Evolutionary conservation across 2,113 vertebrate species (phyloP).

Genomic region (Lophura nycthemera): DNA sequence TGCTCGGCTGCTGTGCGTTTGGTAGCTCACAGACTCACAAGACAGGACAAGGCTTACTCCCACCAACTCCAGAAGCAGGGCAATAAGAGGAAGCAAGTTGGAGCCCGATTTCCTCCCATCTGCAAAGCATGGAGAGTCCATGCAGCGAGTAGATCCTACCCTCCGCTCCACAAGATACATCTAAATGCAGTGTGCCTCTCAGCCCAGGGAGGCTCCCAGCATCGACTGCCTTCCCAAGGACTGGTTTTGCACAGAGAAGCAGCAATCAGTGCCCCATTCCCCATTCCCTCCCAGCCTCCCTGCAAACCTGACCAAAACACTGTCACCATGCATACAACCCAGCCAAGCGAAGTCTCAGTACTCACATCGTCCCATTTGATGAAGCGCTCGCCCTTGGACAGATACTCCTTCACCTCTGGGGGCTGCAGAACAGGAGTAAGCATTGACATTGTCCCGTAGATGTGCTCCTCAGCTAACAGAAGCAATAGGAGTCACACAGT

Average conservation of each 20-base stretch:
- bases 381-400: constrained; percentile 92
- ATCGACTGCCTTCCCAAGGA: rapidly evolving
- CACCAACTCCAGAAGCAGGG: background rate
- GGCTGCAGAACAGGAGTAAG: constrained; percentile 81
- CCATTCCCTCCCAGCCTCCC: background rate
- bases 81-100: constrained; percentile 37
- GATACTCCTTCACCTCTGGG: constrained; percentile 87
- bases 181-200: rapidly evolving
- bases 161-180: background rate
- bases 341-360: background rate
- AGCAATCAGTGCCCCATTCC: background rate
- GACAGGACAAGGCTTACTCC: background rate
- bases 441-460: constrained; percentile 81
- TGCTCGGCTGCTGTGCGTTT: rapidly evolving
- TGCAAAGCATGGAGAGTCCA: background rate
- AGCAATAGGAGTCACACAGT: background rate
- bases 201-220: background rate
- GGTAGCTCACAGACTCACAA: background rate
- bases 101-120: background rate
- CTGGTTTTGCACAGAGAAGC: background rate
- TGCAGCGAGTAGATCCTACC: background rate
- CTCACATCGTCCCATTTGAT: constrained; percentile 98
- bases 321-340: rapidly evolving
- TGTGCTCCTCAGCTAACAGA: background rate
- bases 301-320: background rate